Evolutionary conservation across 2,113 vertebrate species (phyloP).

Genomic region (Meriones unguiculatus): DNA sequence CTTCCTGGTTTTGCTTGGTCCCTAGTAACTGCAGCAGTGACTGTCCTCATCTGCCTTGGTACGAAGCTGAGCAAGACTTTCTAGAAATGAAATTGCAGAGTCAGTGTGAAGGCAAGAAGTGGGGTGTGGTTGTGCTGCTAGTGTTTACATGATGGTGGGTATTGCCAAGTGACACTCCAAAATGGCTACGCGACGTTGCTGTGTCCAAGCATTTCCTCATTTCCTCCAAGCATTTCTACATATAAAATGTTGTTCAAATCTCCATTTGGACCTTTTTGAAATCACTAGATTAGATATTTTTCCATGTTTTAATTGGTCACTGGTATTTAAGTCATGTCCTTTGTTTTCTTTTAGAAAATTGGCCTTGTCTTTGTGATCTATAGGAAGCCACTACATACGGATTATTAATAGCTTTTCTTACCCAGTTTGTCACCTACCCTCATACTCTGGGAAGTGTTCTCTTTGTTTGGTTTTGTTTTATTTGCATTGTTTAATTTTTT

Average conservation of each 20-base stretch:
- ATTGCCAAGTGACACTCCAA: neutral
- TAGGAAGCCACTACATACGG: neutral
- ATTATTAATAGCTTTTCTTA: neutral
- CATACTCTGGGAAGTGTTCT: neutral
- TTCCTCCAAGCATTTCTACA: neutral
- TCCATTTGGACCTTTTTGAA: neutral
- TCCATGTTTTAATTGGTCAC: neutral
- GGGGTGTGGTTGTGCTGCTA: neutral
- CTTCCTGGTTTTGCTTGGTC: neutral
- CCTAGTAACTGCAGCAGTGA: neutral
- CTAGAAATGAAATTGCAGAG: neutral
- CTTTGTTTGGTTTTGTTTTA: neutral
- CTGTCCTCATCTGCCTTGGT: neutral
- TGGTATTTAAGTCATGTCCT: neutral
- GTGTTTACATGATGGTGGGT: neutral
- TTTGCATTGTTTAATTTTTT: neutral
- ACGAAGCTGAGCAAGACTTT: neutral
- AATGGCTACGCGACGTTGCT: fast-evolving
- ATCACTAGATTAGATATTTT: neutral
- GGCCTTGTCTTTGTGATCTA: neutral
- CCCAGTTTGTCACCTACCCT: neutral
- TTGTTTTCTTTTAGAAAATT: neutral
- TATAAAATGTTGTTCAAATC: neutral
- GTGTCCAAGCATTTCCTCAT: neutral
- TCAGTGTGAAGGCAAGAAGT: neutral